A percentile compares a stretch with the other conserved stretches of the same genome.
Evolutionary conservation across 1,140 invertebrate species (phyloP).

Genomic region (Zaprionus ghesquierei): DNA sequence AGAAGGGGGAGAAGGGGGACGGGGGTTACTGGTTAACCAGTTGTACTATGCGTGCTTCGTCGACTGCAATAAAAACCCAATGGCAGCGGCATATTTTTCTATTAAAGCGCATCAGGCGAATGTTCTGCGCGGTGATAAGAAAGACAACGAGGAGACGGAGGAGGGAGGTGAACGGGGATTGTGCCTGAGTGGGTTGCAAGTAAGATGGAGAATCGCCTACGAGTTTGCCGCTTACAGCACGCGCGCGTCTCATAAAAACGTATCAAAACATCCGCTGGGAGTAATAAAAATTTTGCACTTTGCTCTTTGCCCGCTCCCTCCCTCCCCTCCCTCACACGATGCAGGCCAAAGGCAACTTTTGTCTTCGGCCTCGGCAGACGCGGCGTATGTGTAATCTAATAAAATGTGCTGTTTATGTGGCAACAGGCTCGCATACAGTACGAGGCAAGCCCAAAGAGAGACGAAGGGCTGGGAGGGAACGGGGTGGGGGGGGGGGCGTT

Average conservation of each 20-base stretch:
- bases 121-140: constrained; percentile 45
- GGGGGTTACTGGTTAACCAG: constrained; percentile 15
- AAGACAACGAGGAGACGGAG: constrained; percentile 3
- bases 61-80: constrained; percentile 45
- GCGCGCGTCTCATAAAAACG: constrained; percentile 81
- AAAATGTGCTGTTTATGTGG: constrained; percentile 80
- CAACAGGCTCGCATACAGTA: constrained; percentile 54
- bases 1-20: neutral
- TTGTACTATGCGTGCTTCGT: constrained; percentile 22
- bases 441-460: too few relatives aligned
- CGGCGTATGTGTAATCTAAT: constrained; percentile 79
- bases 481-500: neutral
- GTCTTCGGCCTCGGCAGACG: constrained; percentile 34
- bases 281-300: constrained; percentile 81
- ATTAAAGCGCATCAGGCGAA: constrained; percentile 63
- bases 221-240: constrained; percentile 69
- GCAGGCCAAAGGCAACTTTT: constrained; percentile 32
- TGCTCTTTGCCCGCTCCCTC: constrained; percentile 29
- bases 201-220: constrained; percentile 51
- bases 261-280: constrained; percentile 80
- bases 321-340: too few relatives aligned
- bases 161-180: neutral
- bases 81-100: constrained; percentile 59
- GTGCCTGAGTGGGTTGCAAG: neutral
- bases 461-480: neutral